Evolutionary conservation across 2,113 vertebrate genomes (phyloP).

Genomic region (Amphiprion percula): DNA sequence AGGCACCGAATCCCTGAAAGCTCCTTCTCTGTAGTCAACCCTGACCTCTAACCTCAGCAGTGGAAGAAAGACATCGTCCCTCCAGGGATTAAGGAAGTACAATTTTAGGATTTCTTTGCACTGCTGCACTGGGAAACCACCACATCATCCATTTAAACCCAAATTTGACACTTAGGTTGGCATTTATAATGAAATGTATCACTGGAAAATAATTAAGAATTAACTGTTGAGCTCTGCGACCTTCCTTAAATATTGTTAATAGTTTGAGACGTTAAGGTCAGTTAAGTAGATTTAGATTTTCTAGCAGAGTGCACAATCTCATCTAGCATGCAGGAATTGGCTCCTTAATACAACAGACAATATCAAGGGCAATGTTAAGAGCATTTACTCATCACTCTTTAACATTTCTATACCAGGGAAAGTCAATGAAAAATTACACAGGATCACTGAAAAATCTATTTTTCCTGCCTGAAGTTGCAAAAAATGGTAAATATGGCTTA

Average conservation of each 20-base stretch:
- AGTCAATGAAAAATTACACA: too few species aligned
- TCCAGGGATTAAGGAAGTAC: neutral
- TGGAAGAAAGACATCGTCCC: neutral
- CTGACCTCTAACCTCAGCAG: constrained; percentile 7
- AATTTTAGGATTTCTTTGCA: neutral
- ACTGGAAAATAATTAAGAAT: neutral
- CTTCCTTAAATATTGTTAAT: neutral
- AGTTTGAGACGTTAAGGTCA: neutral
- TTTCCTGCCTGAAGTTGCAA: too few species aligned
- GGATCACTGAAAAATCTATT: too few species aligned
- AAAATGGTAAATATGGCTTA: too few species aligned
- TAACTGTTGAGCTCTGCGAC: too few species aligned
- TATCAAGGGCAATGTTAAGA: neutral
- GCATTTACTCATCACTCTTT: neutral
- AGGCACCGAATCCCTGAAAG: neutral
- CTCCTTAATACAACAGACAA: neutral
- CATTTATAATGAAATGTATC: neutral
- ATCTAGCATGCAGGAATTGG: neutral
- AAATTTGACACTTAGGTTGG: neutral
- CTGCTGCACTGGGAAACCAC: neutral
- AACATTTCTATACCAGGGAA: neutral
- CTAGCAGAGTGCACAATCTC: neutral
- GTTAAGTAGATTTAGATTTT: neutral
- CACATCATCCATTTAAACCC: neutral
- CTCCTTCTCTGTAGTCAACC: neutral